Percentiles rank a stretch among this genome's conserved stretches.
phyloP scores from a whole-genome alignment of 2,888 invertebrate genomes.

The Mimas tiliae region DNA sequence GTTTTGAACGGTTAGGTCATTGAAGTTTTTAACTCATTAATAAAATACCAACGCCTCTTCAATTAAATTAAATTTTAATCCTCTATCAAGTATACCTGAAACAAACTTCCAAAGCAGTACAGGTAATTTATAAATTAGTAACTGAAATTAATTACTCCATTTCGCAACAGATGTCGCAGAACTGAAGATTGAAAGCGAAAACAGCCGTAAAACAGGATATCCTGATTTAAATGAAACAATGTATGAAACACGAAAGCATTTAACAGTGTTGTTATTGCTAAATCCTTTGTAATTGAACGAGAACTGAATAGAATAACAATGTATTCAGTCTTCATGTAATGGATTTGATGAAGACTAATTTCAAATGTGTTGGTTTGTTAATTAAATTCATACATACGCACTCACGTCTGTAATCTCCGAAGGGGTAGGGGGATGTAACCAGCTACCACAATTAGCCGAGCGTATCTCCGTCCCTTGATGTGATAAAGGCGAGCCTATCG shows the following conservation, averaged over 20 bases:
- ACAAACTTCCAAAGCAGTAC: neutral
- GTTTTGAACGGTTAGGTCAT: no score
- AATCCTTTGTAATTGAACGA: neutral
- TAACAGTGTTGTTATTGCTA: slow-evolving; percentile 2
- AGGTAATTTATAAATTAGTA: neutral
- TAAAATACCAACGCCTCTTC: no score
- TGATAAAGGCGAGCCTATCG: no score
- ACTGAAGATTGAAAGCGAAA: neutral
- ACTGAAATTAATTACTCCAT: neutral
- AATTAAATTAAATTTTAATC: no score
- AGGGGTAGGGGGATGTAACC: no score
- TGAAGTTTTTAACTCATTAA: no score
- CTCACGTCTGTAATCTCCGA: no score
- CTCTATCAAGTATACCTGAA: neutral
- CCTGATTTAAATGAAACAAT: slow-evolving; percentile 12
- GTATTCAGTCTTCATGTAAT: slow-evolving; percentile 11
- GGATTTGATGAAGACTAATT: slow-evolving; percentile 2
- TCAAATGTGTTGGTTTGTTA: neutral
- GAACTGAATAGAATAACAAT: slow-evolving; percentile 5
- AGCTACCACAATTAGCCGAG: no score
- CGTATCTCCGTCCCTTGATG: no score
- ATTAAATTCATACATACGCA: neutral
- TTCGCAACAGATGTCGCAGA: neutral
- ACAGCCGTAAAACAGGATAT: neutral
- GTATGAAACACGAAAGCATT: neutral